phyloP scores from a whole-genome alignment of 2,113 vertebrate genomes.

The Rhegmatorhina hoffmannsi region DNA sequence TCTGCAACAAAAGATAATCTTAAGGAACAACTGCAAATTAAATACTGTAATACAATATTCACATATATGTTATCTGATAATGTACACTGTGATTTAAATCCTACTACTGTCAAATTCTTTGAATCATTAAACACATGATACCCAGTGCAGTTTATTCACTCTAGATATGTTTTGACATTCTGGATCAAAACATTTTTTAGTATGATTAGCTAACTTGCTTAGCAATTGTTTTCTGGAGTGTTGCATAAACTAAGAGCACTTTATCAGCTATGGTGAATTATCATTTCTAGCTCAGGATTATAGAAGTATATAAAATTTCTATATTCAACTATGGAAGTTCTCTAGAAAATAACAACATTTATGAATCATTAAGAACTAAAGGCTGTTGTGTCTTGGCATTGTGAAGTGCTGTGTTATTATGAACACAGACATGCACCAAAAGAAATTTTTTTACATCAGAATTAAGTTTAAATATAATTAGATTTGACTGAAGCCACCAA shows the following conservation, averaged over 20 bases:
- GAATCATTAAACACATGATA: background rate
- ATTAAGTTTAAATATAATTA: background rate
- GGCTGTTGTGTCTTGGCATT: background rate
- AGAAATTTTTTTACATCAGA: background rate
- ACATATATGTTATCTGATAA: background rate
- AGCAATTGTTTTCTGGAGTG: background rate
- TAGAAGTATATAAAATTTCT: background rate
- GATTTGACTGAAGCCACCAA: slow-evolving; percentile 5
- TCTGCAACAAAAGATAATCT: background rate
- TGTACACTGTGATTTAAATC: slow-evolving; percentile 11
- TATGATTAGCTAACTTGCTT: background rate
- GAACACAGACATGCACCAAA: background rate
- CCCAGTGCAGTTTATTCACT: background rate
- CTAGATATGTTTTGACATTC: background rate
- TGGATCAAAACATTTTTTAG: slow-evolving; percentile 13
- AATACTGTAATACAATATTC: background rate
- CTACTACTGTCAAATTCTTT: slow-evolving; percentile 9
- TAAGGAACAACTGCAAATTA: slow-evolving; percentile 31
- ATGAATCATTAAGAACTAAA: background rate
- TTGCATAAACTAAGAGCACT: background rate
- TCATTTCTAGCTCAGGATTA: slow-evolving; percentile 23
- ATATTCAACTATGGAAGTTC: background rate
- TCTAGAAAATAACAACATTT: background rate
- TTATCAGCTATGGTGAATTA: background rate
- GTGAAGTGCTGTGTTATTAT: background rate